These are phyloP conservation scores for Pycnomerus fuliginosus DNA, from an alignment of 2,888 invertebrate genomes.

Conservation along the genomic window DNA sequence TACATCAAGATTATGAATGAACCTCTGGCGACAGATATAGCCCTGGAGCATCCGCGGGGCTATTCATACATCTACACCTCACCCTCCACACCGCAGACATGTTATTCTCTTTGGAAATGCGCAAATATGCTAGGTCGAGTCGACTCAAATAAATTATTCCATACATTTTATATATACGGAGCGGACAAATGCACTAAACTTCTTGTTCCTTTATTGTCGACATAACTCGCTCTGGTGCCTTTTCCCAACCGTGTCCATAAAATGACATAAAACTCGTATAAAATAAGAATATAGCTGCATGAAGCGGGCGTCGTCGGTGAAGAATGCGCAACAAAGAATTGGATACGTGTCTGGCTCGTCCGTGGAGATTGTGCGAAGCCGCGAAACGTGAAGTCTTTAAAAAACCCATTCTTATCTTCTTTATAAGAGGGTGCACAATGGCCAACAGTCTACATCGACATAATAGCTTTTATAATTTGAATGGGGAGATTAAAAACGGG, in stretches of 20 bases:
- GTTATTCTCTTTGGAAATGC: constrained; percentile 11
- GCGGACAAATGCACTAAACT: constrained; percentile 49
- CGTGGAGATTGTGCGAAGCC: not conserved
- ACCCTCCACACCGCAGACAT: not conserved
- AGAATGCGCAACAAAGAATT: constrained; percentile 27
- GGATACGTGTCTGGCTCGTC: not conserved
- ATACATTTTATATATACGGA: constrained; percentile 51
- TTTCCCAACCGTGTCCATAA: constrained; percentile 32
- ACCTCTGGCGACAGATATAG: constrained; percentile 35
- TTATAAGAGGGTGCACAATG: constrained; percentile 24
- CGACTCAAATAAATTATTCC: constrained; percentile 50
- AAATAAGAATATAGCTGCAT: constrained; percentile 44
- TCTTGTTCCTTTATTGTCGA: constrained; percentile 47
- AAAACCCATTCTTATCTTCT: constrained; percentile 25
- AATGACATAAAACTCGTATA: constrained; percentile 44
- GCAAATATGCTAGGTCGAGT: constrained; percentile 6
- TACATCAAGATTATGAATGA: constrained; percentile 41
- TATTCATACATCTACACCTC: constrained; percentile 31
- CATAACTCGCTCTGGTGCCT: constrained; percentile 36
- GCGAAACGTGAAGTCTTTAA: constrained; percentile 15
- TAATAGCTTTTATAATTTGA: constrained; percentile 48
- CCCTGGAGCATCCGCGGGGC: constrained; percentile 30
- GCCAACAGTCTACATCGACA: constrained; percentile 30
- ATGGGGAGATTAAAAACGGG: constrained; percentile 47
- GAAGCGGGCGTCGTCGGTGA: constrained; percentile 43